phyloP scores from a whole-genome alignment of 2,888 invertebrate genomes.

The Phania funesta region DNA sequence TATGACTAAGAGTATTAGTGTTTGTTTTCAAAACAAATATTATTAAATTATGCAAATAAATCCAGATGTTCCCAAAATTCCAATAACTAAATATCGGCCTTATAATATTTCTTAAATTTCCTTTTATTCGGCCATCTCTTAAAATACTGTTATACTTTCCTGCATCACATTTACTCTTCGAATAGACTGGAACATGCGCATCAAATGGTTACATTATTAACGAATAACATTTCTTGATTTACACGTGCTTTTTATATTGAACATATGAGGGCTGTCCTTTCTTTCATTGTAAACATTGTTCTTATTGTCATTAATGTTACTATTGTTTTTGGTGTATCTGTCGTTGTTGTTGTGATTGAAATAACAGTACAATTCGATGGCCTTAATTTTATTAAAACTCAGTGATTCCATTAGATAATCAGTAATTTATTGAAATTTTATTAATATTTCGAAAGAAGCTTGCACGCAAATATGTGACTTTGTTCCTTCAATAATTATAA shows the following conservation, averaged over 20 bases:
- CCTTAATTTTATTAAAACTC: conserved; percentile 40
- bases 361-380: conserved; percentile 51
- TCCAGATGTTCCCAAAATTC: too few species aligned
- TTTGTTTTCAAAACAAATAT: too few species aligned
- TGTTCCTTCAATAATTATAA: too few species aligned
- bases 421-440: conserved; percentile 53
- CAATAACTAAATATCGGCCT: too few species aligned
- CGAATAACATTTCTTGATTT: conserved; percentile 65
- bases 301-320: conserved; percentile 66
- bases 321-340: conserved; percentile 56
- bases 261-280: conserved; percentile 65
- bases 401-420: conserved; percentile 44
- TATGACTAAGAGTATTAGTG: too few species aligned
- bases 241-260: conserved; percentile 64
- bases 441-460: neutral
- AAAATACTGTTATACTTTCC: neutral
- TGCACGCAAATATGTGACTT: neutral
- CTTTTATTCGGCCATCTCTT: conserved; percentile 23
- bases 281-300: conserved; percentile 60
- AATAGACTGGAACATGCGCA: conserved; percentile 32
- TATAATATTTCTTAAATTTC: conserved; percentile 51
- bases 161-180: conserved; percentile 6
- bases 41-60: too few species aligned
- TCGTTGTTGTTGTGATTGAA: conserved; percentile 67
- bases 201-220: conserved; percentile 58